Evolutionary conservation across 30 jellyfish, hydroid and myxozoan genomes (phyloP), one percentile per base, ranked within the genome.

Genomic region (Hydractinia symbiolongicarpus): DNA sequence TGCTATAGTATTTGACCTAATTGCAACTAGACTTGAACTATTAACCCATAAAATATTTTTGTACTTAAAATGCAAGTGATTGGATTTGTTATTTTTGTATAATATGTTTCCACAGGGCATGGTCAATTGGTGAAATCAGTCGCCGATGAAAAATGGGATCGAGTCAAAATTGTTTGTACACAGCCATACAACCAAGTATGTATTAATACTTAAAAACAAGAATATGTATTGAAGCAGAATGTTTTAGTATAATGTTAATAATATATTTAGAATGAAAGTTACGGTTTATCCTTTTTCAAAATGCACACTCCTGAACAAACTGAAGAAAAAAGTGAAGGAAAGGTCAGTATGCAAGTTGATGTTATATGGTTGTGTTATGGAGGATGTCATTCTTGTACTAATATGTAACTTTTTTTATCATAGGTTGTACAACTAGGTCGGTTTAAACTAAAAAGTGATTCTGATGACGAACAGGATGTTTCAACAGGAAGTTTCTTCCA

Each of bases 121-220:
- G 98, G 88, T 7, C 71, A 67, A 21, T 69, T 93, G 61, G 85
- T 81, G 76, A 93, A 87, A 64, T 60, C 95, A 9, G 91, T 88
- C 40, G 86, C 96, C 52, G 84, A 79, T 49, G 95, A 93, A 82
- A 93, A 83, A 77, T 93, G 98, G 98, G 96, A 93, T 78, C 89
- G 91, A 60, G 84, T 93, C 15, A 93, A 93, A 84, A 66, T 93
- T 58, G 94, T 83, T 15, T 93, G 98, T 81, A 83, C 98, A 5
- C 98, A 93, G 57, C 98, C 96, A 55, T 93, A 87, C 66, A 81
- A 88, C 78, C 95, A 93, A 95, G 98, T 93, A 13, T n/a, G 16
- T 6, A 64, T 64, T 1, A 30, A 30, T 7, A n/a, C 74, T 6
- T 64, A 51, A 0, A 72, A 50, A 72, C 61, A 19, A 19, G 61